Base-by-base conservation (phyloP, 2,113 vertebrate species). In the Peromyscus leucopus region DNA sequence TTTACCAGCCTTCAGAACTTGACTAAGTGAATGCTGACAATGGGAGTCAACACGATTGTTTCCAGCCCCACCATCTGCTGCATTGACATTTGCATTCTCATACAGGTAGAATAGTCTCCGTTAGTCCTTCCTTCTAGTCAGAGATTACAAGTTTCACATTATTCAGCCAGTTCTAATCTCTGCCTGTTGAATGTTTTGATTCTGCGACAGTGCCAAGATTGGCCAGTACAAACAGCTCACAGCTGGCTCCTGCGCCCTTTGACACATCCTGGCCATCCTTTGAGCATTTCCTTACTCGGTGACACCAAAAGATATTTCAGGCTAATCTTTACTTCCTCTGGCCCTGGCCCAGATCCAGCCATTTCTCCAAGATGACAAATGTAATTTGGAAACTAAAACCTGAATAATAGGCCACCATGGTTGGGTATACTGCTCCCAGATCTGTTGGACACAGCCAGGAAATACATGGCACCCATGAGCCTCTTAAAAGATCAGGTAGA, bases 331-430 rank as follows among this genome's bases (percentile, higher is more conserved):
- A 48, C n/a, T 85, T 87, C 31, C 39, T 57, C 22, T 39, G 28
- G 1, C 80, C 39, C 33, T 42, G 42, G 24, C 22, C 72, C 42
- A 67, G 51, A 42, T 61, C 59, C 36, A 75, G n/a, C 46, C n/a
- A 93, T 26, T 76, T 71, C 63, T 90, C 87, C 48, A 93, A 69
- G 65, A 51, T 71, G 3, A 51, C 80, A 89, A 85, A 78, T 36
- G 46, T 39, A 24, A 26, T 69, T 80, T 71, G 82, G 69, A 95
- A 90, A 71, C 57, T 48, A 95, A 96, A 48, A 91, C 57, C 33
- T 8, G 42, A 61, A 11, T 63, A 63, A 65, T 0, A 19, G 71
- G 7, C 28, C 19, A 2, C 0, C 7, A 26, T 39, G n/a, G 7
- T 6, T 7, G 48, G 21, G 7, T 17, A 33, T 51, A 10, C 61